Conservation (phyloP, 2,113 vertebrate genomes). For the Phyllopteryx taeniolatus region DNA sequence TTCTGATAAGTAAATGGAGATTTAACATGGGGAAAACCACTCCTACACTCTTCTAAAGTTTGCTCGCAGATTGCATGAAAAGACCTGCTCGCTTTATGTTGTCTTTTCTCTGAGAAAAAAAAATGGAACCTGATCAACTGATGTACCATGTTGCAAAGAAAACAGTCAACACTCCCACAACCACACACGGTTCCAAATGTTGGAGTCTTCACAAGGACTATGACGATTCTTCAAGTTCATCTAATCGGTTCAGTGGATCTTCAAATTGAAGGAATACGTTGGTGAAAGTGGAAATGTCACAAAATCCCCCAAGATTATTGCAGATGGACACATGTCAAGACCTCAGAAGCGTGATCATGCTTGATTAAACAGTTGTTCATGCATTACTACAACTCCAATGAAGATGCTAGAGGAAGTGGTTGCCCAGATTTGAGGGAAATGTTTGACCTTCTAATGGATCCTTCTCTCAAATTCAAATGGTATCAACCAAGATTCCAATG, state of each 20-base stretch:
- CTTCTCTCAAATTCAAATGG: slow-evolving; percentile 15
- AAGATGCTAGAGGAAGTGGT: slow-evolving; percentile 10
- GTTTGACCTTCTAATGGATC: background rate
- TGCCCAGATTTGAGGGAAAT: background rate
- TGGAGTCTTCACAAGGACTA: slow-evolving; percentile 7
- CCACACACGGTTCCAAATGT: background rate
- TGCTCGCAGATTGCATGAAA: slow-evolving; percentile 29
- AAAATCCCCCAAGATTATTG: background rate
- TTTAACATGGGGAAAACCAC: background rate
- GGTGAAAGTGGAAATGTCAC: slow-evolving; percentile 8
- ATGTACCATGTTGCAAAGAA: background rate
- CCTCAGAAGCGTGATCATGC: slow-evolving; percentile 8
- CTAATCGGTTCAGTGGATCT: background rate
- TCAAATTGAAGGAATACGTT: background rate
- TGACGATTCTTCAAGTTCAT: background rate
- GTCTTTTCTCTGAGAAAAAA: slow-evolving; percentile 1
- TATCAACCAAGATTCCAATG: slow-evolving; percentile 19
- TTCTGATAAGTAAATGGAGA: slow-evolving; percentile 12
- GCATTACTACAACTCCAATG: background rate
- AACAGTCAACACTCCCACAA: background rate
- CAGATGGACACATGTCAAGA: background rate
- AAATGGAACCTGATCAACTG: background rate
- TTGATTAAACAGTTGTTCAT: slow-evolving; percentile 3
- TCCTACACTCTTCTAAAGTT: slow-evolving; percentile 22
- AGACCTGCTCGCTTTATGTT: background rate